Evolutionary conservation across 2,113 vertebrate genomes (phyloP).

Genomic region (Lepidothrix coronata): DNA sequence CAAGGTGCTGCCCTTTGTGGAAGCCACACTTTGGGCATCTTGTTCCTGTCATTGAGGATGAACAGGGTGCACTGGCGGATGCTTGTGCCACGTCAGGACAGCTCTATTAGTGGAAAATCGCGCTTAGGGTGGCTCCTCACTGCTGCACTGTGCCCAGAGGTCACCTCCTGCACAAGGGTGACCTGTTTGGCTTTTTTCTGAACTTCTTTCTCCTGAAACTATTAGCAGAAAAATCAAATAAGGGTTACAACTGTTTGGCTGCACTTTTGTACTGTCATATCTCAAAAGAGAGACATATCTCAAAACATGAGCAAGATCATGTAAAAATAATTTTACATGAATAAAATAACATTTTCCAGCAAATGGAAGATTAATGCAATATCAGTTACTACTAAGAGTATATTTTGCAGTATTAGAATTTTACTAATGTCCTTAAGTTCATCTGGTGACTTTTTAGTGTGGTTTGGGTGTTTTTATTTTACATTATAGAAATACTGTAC

Average conservation of each 20-base stretch:
- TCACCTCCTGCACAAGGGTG: neutral
- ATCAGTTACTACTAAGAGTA: neutral
- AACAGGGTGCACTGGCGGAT: neutral
- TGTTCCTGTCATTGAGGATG: neutral
- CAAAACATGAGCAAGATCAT: neutral
- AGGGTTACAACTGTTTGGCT: neutral
- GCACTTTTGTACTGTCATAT: neutral
- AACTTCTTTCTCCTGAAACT: neutral
- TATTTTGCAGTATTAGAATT: neutral
- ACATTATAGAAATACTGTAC: neutral
- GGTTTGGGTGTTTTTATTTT: neutral
- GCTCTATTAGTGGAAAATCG: neutral
- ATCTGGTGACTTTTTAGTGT: neutral
- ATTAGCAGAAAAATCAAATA: neutral
- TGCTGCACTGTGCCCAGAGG: neutral
- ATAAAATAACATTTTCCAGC: neutral
- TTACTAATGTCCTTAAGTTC: neutral
- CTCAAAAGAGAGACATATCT: neutral
- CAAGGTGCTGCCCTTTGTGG: neutral
- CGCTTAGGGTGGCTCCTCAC: accelerated
- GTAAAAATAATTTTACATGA: neutral
- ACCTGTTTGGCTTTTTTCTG: neutral
- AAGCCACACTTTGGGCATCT: neutral
- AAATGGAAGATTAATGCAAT: neutral
- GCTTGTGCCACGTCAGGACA: neutral